phyloP scores from a whole-genome alignment of 2,888 invertebrate genomes.

The Empis livida region DNA sequence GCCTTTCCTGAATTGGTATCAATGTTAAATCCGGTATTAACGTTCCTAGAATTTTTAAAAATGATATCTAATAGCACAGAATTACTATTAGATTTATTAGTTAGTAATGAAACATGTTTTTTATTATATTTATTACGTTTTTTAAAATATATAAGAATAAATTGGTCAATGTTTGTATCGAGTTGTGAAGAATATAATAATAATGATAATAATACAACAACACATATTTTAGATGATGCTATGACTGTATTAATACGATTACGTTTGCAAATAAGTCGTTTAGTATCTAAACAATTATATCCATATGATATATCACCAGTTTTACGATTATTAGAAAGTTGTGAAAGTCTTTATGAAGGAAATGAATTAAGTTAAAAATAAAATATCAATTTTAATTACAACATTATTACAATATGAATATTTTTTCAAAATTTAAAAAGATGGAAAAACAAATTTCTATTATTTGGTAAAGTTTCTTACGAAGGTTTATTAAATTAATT shows the following conservation, averaged over 20 bases:
- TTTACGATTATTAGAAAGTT: slow-evolving; percentile 65
- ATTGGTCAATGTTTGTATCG: slow-evolving; percentile 70
- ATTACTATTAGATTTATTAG: slow-evolving; percentile 69
- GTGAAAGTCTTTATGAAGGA: slow-evolving; percentile 74
- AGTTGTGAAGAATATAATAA: slow-evolving; percentile 51
- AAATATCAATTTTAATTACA: too few species aligned
- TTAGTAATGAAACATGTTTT: slow-evolving; percentile 85
- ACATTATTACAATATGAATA: too few species aligned
- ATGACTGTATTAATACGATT: slow-evolving; percentile 73
- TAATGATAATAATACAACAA: slow-evolving; percentile 18
- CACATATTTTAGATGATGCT: slow-evolving; percentile 58
- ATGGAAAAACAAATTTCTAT: too few species aligned
- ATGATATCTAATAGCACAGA: slow-evolving; percentile 72
- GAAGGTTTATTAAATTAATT: too few species aligned
- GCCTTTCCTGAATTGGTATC: slow-evolving; percentile 66
- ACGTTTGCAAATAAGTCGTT: slow-evolving; percentile 63
- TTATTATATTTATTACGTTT: slow-evolving; percentile 70
- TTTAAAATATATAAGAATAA: slow-evolving; percentile 68
- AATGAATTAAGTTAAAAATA: slow-evolving; percentile 54
- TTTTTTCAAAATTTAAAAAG: too few species aligned
- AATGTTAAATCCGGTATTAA: slow-evolving; percentile 72
- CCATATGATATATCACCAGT: slow-evolving; percentile 87
- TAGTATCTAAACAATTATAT: slow-evolving; percentile 71
- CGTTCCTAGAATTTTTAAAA: slow-evolving; percentile 76
- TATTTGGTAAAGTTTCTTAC: too few species aligned